Conservation (phyloP, 2,113 vertebrate genomes). For the Pseudopodoces humilis region DNA sequence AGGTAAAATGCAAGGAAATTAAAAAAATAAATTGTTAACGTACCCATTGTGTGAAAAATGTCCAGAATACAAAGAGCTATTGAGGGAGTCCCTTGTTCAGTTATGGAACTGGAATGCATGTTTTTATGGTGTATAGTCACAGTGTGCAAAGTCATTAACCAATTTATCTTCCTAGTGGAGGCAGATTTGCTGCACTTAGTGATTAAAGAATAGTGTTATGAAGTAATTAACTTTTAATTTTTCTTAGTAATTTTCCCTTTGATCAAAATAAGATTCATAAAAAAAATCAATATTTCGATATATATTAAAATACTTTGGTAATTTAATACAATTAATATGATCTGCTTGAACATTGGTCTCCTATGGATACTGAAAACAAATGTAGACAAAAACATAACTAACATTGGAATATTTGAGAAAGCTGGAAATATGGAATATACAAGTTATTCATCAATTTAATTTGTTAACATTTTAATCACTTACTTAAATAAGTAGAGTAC, state of each 20-base stretch:
- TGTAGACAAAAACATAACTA: not conserved
- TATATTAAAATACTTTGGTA: not conserved
- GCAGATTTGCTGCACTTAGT: not conserved
- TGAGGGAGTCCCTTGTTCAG: not conserved
- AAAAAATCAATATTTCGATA: not conserved
- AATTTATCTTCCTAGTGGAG: not conserved
- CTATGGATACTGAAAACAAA: not conserved
- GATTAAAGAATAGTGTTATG: not conserved
- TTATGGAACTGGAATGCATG: not conserved
- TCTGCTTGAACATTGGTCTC: not conserved
- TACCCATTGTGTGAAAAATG: not conserved
- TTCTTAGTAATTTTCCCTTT: not conserved
- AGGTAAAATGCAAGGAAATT: not conserved
- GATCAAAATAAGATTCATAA: not conserved
- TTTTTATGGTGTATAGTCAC: not conserved
- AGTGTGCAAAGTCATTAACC: not conserved
- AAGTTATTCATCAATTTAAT: not conserved
- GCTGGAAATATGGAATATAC: not conserved
- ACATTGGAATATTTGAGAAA: not conserved
- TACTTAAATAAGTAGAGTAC: not conserved
- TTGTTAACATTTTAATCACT: not conserved
- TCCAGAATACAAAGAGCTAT: not conserved
- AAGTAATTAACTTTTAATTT: not conserved
- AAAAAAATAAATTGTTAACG: not conserved
- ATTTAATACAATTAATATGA: not conserved